Percentiles rank a stretch among this genome's conserved stretches.
phyloP scores from a whole-genome alignment of 30 jellyfish, hydroid and myxozoan genomes.

The Mastigias papua region DNA sequence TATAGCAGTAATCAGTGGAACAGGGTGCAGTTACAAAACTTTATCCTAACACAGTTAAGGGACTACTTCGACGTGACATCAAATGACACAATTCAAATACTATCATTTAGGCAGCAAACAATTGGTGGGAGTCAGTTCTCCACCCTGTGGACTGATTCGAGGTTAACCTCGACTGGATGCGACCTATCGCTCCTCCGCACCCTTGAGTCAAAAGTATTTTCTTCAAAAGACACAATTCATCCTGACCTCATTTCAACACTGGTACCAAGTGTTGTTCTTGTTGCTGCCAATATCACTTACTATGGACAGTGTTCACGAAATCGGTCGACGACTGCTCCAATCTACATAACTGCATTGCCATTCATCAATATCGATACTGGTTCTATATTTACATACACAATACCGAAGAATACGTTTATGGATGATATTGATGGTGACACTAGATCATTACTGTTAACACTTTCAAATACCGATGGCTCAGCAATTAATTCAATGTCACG shows the following conservation, averaged over 20 bases:
- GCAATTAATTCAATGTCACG: slow-evolving; percentile 28
- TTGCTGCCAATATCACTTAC: slow-evolving; percentile 34
- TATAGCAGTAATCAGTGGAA: slow-evolving; percentile 51
- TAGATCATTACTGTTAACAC: slow-evolving; percentile 47
- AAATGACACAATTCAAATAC: slow-evolving; percentile 49
- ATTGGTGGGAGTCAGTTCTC: slow-evolving; percentile 40
- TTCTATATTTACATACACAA: slow-evolving; percentile 49
- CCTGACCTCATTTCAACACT: slow-evolving; percentile 31
- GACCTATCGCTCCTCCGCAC: slow-evolving; percentile 35
- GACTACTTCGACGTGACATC: slow-evolving; percentile 29
- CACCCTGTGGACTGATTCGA: slow-evolving; percentile 67
- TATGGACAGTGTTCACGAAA: slow-evolving; percentile 44
- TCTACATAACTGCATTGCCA: slow-evolving; percentile 21
- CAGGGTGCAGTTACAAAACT: slow-evolving; percentile 36
- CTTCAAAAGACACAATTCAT: slow-evolving; percentile 42
- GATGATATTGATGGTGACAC: slow-evolving; percentile 88
- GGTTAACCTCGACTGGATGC: slow-evolving; percentile 50
- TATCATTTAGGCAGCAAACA: slow-evolving; percentile 45
- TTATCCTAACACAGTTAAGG: slow-evolving; percentile 28
- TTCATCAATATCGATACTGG: slow-evolving; percentile 58
- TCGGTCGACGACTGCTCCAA: slow-evolving; percentile 41
- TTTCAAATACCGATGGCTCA: slow-evolving; percentile 44
- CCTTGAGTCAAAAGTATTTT: slow-evolving; percentile 30
- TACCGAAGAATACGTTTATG: slow-evolving; percentile 77
- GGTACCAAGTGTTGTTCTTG: slow-evolving; percentile 51